phyloP scores from a whole-genome alignment of 2,888 invertebrate genomes.

The Tenthredo amoena region DNA sequence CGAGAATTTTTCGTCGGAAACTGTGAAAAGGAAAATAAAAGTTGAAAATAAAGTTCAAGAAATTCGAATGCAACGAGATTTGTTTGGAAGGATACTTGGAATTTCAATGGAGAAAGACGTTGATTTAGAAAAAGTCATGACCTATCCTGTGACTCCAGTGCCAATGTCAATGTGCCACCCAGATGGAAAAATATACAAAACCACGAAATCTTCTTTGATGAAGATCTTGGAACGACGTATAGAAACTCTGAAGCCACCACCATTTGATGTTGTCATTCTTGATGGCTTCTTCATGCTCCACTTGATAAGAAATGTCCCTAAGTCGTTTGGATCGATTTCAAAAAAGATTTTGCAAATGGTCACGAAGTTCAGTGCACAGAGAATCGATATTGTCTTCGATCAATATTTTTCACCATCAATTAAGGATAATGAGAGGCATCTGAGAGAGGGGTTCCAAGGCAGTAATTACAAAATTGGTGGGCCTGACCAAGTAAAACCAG shows the following conservation, averaged over 20 bases:
- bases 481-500: constrained; percentile 64
- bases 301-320: constrained; percentile 39
- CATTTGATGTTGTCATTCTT: constrained; percentile 34
- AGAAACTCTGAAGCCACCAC: constrained; percentile 41
- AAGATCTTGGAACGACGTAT: constrained; percentile 60
- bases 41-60: background rate
- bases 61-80: constrained; percentile 53
- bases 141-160: constrained; percentile 39
- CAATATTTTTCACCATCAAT: constrained; percentile 57
- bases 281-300: constrained; percentile 47
- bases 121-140: constrained; percentile 60
- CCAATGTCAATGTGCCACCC: constrained; percentile 62
- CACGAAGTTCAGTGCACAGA: constrained; percentile 54
- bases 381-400: constrained; percentile 62
- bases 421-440: constrained; percentile 62
- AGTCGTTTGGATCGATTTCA: constrained; percentile 15
- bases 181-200: constrained; percentile 62
- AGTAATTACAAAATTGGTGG: constrained; percentile 62
- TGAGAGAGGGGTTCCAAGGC: constrained; percentile 59
- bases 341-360: constrained; percentile 45
- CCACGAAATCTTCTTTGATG: constrained; percentile 63
- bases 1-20: background rate
- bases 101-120: constrained; percentile 59
- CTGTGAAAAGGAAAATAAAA: constrained; percentile 25
- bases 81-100: constrained; percentile 59